Evolutionary conservation across 1,140 invertebrate genomes (phyloP), one percentile per base, ranked within the genome.

Genomic region (Oreohelix idahoensis): DNA sequence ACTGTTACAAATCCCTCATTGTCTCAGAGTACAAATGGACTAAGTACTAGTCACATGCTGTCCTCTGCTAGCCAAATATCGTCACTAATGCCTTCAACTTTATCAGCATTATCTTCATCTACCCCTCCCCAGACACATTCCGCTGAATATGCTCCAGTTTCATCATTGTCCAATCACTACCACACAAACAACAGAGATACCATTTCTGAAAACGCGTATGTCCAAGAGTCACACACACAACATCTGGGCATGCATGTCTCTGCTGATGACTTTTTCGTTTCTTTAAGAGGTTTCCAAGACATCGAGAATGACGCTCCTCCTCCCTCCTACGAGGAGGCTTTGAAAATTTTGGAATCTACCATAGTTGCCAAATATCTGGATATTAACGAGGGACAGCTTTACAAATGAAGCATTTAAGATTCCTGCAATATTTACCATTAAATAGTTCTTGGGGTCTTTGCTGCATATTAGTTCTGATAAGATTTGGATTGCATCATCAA

Each of bases 181-280:
- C n/a, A n/a, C 10, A 29, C 38, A 45, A 32, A 78, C 35, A 78
- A 78, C 45, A 58, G 32, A 20, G 20, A 39, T 26, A 42, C 36
- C 17, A 76, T 32, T 42, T 45, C 45, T 71, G 23, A 26, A 13
- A 38, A 29, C 13, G 8, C n/a, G 8, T 11, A 42, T 29, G 15
- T 13, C 23, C 73, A 75, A 45, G 35, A 45, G 73, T 42, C 39
- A 29, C 26, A 11, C n/a, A 29, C 32, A 35, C 76, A 36, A 26
- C 38, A 51, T 38, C 76, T 49, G 4, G 76, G 76, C 32, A 78
- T 78, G 76, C 76, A 78, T 49, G n/a, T 78, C 32, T 78, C 76
- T 10, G 10, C 58, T 29, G 39, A 78, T 8, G 76, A 78, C 2
- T 42, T 45, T 51, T 49, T 76, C 8, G 2, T 32, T 8, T 23